A percentile compares a stretch with the other conserved stretches of the same genome.
phyloP scores from a whole-genome alignment of 2,888 invertebrate species.

The Suillia variegata region DNA sequence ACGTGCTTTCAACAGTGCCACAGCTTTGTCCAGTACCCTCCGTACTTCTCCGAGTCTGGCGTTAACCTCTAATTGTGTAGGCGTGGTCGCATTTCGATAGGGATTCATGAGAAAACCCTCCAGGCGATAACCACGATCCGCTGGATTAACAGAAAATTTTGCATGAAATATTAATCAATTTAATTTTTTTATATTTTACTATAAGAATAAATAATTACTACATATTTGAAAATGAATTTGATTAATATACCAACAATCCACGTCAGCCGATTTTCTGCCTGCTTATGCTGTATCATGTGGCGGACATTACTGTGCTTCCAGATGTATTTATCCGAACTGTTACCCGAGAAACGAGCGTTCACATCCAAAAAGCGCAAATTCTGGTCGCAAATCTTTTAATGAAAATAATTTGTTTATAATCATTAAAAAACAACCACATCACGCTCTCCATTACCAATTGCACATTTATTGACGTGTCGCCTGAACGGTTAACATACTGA shows the following conservation, averaged over 20 bases:
- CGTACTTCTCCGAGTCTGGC: slow-evolving; percentile 14
- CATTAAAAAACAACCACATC: no score
- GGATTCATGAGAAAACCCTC: slow-evolving; percentile 25
- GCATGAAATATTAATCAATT: no score
- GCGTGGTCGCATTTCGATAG: slow-evolving; percentile 22
- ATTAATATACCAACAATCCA: slow-evolving; percentile 30
- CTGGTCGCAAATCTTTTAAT: slow-evolving; percentile 29
- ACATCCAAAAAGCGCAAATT: slow-evolving; percentile 24
- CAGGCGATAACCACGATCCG: slow-evolving; percentile 28
- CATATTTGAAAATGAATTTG: no score
- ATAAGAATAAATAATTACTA: no score
- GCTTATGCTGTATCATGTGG: slow-evolving; percentile 17
- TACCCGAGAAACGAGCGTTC: slow-evolving; percentile 24
- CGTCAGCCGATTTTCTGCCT: slow-evolving; percentile 9
- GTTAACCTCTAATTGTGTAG: slow-evolving; percentile 16
- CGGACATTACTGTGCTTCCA: slow-evolving; percentile 27
- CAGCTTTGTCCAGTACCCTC: slow-evolving; percentile 14
- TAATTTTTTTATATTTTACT: no score
- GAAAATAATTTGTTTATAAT: no score
- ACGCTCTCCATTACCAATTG: slow-evolving; percentile 28
- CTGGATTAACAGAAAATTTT: no score
- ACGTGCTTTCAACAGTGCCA: slow-evolving; percentile 23
- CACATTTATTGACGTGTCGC: slow-evolving; percentile 15
- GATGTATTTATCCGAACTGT: slow-evolving; percentile 12
- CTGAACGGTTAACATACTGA: slow-evolving; percentile 9